A percentile compares a stretch with the other conserved stretches of the same genome.
Evolutionary conservation across 2,797 vertebrate genomes (phyloP).

Genomic region (Cuniculus paca): DNA sequence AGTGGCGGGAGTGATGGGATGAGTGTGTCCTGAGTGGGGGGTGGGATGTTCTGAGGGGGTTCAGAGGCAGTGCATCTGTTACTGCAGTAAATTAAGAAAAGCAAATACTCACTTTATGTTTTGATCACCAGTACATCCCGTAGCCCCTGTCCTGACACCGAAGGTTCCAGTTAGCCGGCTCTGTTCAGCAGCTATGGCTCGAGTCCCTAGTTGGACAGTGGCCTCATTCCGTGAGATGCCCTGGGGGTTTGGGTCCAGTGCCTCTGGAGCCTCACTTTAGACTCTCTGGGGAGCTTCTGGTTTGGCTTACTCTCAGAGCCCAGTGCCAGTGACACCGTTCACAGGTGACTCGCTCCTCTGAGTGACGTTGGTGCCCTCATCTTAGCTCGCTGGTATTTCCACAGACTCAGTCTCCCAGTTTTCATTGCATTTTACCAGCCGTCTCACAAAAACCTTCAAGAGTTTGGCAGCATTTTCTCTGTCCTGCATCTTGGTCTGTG

Average conservation of each 20-base stretch:
- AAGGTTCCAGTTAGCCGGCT: neutral
- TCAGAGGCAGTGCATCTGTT: neutral
- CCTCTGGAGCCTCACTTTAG: neutral
- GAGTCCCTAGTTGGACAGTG: neutral
- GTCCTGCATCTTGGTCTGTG: neutral
- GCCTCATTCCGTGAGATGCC: neutral
- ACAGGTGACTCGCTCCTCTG: neutral
- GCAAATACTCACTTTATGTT: neutral
- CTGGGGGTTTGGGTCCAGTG: neutral
- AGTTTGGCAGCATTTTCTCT: neutral
- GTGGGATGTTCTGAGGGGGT: neutral
- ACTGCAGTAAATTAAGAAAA: neutral
- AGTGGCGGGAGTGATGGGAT: neutral
- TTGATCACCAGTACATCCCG: neutral
- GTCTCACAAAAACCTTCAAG: neutral
- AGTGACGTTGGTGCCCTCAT: neutral
- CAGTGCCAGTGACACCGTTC: neutral
- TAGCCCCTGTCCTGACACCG: neutral
- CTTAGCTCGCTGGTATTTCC: neutral
- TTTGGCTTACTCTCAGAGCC: neutral
- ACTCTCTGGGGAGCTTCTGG: neutral
- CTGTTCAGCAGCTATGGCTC: neutral
- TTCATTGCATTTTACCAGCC: neutral
- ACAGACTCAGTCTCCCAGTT: neutral
- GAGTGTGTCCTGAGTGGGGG: neutral